phyloP scores from a whole-genome alignment of 2,797 vertebrate genomes.

The Siniperca obscura region DNA sequence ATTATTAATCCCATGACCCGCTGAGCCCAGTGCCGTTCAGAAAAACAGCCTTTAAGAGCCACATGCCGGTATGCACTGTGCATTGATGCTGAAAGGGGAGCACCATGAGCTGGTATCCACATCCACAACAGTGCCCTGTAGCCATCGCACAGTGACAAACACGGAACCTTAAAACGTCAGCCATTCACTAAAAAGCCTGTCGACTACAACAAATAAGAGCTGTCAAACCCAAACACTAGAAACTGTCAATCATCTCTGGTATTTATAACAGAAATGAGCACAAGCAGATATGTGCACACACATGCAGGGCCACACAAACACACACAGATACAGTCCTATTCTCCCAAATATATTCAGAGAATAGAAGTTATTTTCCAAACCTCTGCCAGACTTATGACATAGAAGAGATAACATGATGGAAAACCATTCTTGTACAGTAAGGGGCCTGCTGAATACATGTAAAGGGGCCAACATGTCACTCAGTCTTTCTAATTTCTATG shows the following conservation, averaged over 20 bases:
- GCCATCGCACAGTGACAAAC: conserved; percentile 69
- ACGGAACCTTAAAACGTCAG: conserved; percentile 72
- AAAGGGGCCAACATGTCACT: conserved; percentile 45
- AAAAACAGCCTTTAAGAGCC: conserved; percentile 52
- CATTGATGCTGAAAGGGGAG: conserved; percentile 53
- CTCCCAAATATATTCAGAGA: conserved; percentile 17
- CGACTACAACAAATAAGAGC: conserved; percentile 75
- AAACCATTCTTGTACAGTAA: conserved; percentile 36
- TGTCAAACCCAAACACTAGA: conserved; percentile 77
- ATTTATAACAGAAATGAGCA: conserved; percentile 73
- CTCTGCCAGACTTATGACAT: conserved; percentile 39
- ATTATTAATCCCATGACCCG: conserved; percentile 74
- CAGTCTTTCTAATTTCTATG: conserved; percentile 43
- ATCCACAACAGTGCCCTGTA: conserved; percentile 54
- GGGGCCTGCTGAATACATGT: conserved; percentile 21
- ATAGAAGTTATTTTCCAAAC: conserved; percentile 25
- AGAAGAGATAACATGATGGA: conserved; percentile 32
- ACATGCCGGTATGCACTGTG: conserved; percentile 34
- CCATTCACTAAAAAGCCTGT: conserved; percentile 74
- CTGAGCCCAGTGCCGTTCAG: conserved; percentile 37
- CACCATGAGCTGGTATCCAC: conserved; percentile 44
- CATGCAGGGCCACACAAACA: conserved; percentile 28
- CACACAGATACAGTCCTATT: conserved; percentile 13
- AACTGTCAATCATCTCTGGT: conserved; percentile 75
- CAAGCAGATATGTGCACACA: conserved; percentile 47